Conservation (phyloP, 2,888 invertebrate species). For the Brenthis hecate region DNA sequence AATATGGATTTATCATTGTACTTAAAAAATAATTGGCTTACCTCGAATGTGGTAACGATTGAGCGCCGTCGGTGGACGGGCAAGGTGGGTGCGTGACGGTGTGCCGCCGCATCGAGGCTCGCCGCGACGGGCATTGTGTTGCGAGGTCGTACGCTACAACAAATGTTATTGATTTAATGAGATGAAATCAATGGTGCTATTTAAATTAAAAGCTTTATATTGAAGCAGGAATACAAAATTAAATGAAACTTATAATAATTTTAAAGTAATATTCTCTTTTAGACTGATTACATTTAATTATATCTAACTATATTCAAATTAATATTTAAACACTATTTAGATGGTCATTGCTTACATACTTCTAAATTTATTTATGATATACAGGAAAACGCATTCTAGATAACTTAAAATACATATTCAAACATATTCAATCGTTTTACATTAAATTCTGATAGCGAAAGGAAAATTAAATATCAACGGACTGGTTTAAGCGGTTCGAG, state of each 20-base stretch:
- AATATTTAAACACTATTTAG: too few species aligned
- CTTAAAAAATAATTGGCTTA: conserved; percentile 39
- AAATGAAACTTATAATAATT: too few species aligned
- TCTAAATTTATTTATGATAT: too few species aligned
- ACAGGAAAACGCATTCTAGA: not conserved
- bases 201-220: too few species aligned
- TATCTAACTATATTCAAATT: too few species aligned
- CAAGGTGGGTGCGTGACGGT: conserved; percentile 84
- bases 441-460: not conserved
- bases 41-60: conserved; percentile 88
- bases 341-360: too few species aligned
- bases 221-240: too few species aligned
- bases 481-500: conserved; percentile 8
- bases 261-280: too few species aligned
- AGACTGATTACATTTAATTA: too few species aligned
- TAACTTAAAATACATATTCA: too few species aligned
- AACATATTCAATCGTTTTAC: not conserved
- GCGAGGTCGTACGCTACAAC: conserved; percentile 90
- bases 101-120: conserved; percentile 86
- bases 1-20: not conserved
- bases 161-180: conserved; percentile 3
- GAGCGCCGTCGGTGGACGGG: conserved; percentile 78
- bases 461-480: conserved; percentile 1
- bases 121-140: conserved; percentile 88
- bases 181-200: not conserved